Evolutionary conservation across 2,888 invertebrate species (phyloP).

Genomic region (Dryomyza anilis): DNA sequence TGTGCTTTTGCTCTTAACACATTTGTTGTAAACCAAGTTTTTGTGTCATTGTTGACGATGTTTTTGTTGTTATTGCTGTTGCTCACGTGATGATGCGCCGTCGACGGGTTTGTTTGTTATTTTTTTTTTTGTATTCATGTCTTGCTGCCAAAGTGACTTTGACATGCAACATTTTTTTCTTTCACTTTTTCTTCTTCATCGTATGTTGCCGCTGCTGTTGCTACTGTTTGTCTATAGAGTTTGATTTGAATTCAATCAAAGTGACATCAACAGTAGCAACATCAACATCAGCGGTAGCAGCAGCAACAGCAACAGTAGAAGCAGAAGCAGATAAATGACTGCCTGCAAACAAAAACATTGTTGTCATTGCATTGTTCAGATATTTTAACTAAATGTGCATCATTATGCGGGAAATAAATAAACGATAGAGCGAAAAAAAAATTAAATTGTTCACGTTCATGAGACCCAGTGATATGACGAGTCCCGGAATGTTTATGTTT

Average conservation of each 20-base stretch:
- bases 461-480: not conserved
- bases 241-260: conserved; percentile 60
- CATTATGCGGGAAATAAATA: conserved; percentile 7
- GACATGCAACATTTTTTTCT: conserved; percentile 46
- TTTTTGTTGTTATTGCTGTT: conserved; percentile 29
- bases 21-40: conserved; percentile 20
- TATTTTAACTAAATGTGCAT: conserved; percentile 20
- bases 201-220: conserved; percentile 2
- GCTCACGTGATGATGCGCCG: conserved; percentile 2
- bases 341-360: conserved; percentile 2
- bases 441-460: not conserved
- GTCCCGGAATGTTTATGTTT: conserved; percentile 8
- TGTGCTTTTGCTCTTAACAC: conserved; percentile 12
- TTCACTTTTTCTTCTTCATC: conserved; percentile 2
- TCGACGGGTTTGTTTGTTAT: too few relatives aligned
- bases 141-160: conserved; percentile 51
- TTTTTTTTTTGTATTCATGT: too few relatives aligned
- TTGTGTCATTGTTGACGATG: conserved; percentile 26
- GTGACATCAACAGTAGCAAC: conserved; percentile 36
- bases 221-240: conserved; percentile 38
- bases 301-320: not conserved
- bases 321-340: not conserved
- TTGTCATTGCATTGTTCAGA: conserved; percentile 13
- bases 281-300: not conserved
- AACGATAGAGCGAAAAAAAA: not conserved